Conservation (phyloP, 2,888 invertebrate genomes). For the Digitonthophagus gazella region DNA sequence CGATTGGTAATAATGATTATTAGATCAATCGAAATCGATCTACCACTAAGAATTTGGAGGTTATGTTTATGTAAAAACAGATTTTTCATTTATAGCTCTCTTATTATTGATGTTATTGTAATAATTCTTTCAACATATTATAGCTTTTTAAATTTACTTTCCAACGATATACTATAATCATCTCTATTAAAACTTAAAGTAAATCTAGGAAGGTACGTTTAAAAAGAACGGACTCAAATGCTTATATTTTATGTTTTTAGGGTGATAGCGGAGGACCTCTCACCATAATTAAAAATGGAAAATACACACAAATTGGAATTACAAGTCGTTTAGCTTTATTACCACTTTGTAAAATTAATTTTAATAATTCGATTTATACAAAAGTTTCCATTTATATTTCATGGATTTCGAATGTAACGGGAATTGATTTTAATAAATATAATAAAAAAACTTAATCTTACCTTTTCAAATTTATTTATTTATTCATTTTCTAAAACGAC, state of each 20-base stretch:
- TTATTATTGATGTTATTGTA: too few species aligned
- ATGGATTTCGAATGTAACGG: slow-evolving; percentile 46
- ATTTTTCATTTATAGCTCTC: too few species aligned
- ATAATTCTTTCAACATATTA: too few species aligned
- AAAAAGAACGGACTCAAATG: background rate
- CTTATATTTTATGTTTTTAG: slow-evolving; percentile 36
- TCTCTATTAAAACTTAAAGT: too few species aligned
- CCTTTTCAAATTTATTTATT: background rate
- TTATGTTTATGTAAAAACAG: too few species aligned
- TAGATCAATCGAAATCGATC: too few species aligned
- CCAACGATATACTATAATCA: too few species aligned
- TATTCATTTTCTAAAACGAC: background rate
- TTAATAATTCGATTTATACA: slow-evolving; percentile 49
- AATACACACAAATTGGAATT: slow-evolving; percentile 45
- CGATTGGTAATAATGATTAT: too few species aligned
- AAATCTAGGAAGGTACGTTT: too few species aligned
- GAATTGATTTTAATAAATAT: slow-evolving; percentile 43
- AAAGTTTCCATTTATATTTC: slow-evolving; percentile 45
- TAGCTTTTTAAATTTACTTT: too few species aligned
- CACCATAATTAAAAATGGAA: slow-evolving; percentile 39
- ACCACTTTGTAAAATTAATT: slow-evolving; percentile 45
- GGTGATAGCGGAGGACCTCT: slow-evolving; percentile 50
- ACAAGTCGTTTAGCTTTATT: slow-evolving; percentile 47
- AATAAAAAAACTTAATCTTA: slow-evolving; percentile 25
- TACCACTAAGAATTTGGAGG: too few species aligned